phyloP scores from a whole-genome alignment of 2,113 vertebrate species.

The Carollia perspicillata region DNA sequence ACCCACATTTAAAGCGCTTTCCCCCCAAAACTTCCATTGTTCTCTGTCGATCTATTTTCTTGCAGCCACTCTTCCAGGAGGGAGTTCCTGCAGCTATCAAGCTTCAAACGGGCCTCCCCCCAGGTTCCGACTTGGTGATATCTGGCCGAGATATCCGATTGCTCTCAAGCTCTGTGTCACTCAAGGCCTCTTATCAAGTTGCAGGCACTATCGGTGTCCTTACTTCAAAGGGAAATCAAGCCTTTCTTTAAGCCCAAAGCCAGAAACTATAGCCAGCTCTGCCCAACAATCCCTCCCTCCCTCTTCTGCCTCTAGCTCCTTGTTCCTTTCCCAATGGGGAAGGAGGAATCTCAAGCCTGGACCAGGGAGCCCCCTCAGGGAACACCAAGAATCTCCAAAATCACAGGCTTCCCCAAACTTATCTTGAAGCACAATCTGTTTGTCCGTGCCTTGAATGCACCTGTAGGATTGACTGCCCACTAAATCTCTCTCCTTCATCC shows the following conservation, averaged over 20 bases:
- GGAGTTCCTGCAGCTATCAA: not conserved
- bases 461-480: not conserved
- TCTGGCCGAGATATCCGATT: not conserved
- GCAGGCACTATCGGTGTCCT: not conserved
- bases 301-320: not conserved
- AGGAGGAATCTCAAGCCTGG: not conserved
- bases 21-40: not conserved
- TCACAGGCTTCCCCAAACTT: not conserved
- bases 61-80: not conserved
- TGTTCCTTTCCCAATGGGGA: not conserved
- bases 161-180: not conserved
- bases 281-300: not conserved
- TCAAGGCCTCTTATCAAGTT: not conserved
- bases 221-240: not conserved
- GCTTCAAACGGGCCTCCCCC: not conserved
- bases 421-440: not conserved
- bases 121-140: not conserved
- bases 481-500: not conserved
- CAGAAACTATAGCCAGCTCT: not conserved
- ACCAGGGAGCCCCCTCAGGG: not conserved
- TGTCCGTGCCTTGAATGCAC: accelerated
- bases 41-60: not conserved
- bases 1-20: not conserved
- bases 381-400: not conserved
- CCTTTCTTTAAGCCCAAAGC: not conserved